A percentile compares a stretch with the other conserved stretches of the same genome.
These are phyloP conservation scores for Sarcophilus harrisii DNA, from an alignment of 2,797 vertebrate species.

Conservation along the genomic window DNA sequence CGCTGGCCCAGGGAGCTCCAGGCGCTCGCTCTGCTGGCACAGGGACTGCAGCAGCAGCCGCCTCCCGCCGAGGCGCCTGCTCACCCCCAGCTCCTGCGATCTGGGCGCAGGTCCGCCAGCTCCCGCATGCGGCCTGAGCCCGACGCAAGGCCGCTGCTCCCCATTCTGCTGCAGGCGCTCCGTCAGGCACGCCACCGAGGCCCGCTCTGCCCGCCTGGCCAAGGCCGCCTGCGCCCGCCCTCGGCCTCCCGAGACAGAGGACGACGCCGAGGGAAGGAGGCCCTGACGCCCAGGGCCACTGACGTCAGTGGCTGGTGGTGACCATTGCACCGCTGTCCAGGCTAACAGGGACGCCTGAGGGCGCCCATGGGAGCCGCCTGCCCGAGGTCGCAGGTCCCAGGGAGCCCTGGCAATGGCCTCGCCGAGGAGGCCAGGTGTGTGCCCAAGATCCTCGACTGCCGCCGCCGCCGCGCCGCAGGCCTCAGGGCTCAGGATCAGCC, in stretches of 20 bases:
- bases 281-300: too few relatives aligned
- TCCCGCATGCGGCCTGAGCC: too few relatives aligned
- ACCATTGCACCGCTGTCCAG: too few relatives aligned
- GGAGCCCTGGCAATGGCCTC: too few relatives aligned
- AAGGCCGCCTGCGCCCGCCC: too few relatives aligned
- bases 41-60: slow-evolving; percentile 97
- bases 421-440: slow-evolving; percentile 94
- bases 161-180: slow-evolving; percentile 97
- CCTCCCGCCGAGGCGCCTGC: too few relatives aligned
- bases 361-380: too few relatives aligned
- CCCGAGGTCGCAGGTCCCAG: slow-evolving; percentile 94
- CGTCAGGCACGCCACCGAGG: slow-evolving; percentile 93
- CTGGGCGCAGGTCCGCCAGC: slow-evolving; percentile 95
- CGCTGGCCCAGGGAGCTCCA: slow-evolving; percentile 95
- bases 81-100: slow-evolving; percentile 97
- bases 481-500: slow-evolving; percentile 92
- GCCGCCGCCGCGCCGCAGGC: slow-evolving; percentile 57
- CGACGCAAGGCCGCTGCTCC: too few relatives aligned
- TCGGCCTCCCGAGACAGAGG: slow-evolving; percentile 94
- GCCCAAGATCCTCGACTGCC: too few relatives aligned
- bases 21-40: slow-evolving; percentile 96
- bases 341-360: too few relatives aligned
- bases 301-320: too few relatives aligned
- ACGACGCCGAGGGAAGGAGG: not conserved
- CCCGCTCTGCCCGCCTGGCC: too few relatives aligned